Evolutionary conservation across 2,888 invertebrate species (phyloP).

Genomic region (Brachypalpus laphriformis): DNA sequence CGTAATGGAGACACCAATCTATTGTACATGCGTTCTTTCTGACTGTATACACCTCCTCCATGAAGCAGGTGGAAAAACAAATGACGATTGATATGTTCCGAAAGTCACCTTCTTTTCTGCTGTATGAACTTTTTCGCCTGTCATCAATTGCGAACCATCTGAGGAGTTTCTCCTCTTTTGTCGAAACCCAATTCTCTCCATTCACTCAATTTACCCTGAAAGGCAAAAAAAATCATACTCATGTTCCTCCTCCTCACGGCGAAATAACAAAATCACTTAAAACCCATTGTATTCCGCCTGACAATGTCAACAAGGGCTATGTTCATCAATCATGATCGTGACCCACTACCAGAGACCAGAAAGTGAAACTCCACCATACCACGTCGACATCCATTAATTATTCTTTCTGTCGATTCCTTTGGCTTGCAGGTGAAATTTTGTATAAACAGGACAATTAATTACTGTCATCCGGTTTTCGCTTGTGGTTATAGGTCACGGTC

Average conservation of each 20-base stretch:
- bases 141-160: not conserved
- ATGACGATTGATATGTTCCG: not conserved
- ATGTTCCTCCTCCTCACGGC: not conserved
- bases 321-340: slow-evolving; percentile 70
- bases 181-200: slow-evolving; percentile 2
- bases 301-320: slow-evolving; percentile 62
- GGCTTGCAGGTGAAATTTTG: slow-evolving; percentile 58
- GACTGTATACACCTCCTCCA: too few species aligned
- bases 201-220: not conserved
- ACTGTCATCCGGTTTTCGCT: slow-evolving; percentile 27
- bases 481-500: slow-evolving; percentile 42
- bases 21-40: too few species aligned
- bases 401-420: slow-evolving; percentile 56
- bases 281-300: slow-evolving; percentile 46
- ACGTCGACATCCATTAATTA: slow-evolving; percentile 45
- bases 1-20: too few species aligned
- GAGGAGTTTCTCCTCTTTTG: not conserved
- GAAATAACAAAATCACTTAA: slow-evolving; percentile 29
- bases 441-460: slow-evolving; percentile 63
- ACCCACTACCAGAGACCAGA: slow-evolving; percentile 43
- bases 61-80: not conserved
- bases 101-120: not conserved
- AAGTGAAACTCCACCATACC: slow-evolving; percentile 46
- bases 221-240: not conserved
- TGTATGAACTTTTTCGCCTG: not conserved